Conservation (phyloP, 2,888 invertebrate genomes). For the Zhuqinia jingwanae region DNA sequence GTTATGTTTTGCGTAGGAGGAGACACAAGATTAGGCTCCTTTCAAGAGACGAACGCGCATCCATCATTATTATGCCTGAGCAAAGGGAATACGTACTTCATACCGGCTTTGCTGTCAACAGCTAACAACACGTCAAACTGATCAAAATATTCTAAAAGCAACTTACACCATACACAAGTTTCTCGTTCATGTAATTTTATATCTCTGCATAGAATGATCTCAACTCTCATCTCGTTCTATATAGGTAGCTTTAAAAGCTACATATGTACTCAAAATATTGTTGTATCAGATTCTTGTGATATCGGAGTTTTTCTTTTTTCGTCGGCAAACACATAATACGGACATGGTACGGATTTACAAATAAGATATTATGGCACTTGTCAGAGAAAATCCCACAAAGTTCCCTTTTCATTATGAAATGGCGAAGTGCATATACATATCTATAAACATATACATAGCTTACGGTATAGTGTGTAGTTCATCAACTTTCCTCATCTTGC, state of each 20-base stretch:
- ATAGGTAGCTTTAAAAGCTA: not conserved
- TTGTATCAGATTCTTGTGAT: not conserved
- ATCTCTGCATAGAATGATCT: too few species aligned
- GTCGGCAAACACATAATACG: not conserved
- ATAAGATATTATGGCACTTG: not conserved
- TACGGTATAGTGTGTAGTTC: constrained; percentile 8
- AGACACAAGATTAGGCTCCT: constrained; percentile 36
- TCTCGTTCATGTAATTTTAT: not conserved
- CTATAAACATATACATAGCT: not conserved
- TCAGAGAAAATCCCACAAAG: not conserved
- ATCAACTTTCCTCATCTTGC: not conserved
- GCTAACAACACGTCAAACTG: constrained; percentile 7
- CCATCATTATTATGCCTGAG: not conserved
- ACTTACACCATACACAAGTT: constrained; percentile 17
- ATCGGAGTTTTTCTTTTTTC: not conserved
- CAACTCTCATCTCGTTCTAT: too few species aligned
- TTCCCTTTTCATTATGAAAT: not conserved
- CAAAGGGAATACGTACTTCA: not conserved
- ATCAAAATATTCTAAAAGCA: not conserved
- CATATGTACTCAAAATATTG: not conserved
- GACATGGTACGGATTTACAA: not conserved
- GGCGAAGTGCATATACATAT: not conserved
- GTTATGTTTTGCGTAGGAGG: constrained; percentile 37
- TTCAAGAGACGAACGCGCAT: not conserved
- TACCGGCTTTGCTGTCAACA: constrained; percentile 15